Percentiles rank a stretch among this genome's conserved stretches.
These are phyloP conservation scores for Anadara kagoshimensis DNA, from an alignment of 1,140 invertebrate genomes.

Conservation along the genomic window DNA sequence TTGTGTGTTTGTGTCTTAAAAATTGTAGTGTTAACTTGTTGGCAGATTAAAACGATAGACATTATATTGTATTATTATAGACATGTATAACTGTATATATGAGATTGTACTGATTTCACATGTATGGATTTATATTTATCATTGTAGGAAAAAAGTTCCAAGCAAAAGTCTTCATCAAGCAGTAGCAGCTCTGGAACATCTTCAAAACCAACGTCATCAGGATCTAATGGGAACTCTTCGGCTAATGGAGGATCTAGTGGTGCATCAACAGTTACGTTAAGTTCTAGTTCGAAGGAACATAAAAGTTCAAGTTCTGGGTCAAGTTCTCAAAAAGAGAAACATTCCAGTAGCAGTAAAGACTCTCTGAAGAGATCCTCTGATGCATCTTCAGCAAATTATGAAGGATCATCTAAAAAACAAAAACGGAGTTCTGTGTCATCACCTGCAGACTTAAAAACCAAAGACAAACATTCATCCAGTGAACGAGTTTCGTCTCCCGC, in stretches of 20 bases:
- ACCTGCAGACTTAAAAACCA: slow-evolving; percentile 11
- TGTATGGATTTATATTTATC: neutral
- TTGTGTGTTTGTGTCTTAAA: too few relatives aligned
- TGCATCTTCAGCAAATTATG: slow-evolving; percentile 8
- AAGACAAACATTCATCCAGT: neutral
- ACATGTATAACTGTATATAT: too few relatives aligned
- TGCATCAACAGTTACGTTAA: neutral
- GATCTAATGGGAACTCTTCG: too few relatives aligned
- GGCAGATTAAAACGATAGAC: neutral
- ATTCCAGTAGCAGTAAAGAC: slow-evolving; percentile 5
- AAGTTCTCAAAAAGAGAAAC: slow-evolving; percentile 15
- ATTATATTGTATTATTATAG: too few relatives aligned
- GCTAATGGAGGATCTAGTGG: too few relatives aligned
- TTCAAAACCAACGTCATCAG: too few relatives aligned
- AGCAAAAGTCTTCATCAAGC: too few relatives aligned
- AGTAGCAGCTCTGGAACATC: too few relatives aligned
- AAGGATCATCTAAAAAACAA: slow-evolving; percentile 10
- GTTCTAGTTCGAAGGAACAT: too few relatives aligned
- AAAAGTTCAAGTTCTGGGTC: too few relatives aligned
- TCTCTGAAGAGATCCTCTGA: slow-evolving; percentile 13
- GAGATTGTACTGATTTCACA: too few relatives aligned
- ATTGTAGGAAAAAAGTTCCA: neutral
- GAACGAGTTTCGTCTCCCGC: neutral
- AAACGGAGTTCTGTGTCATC: slow-evolving; percentile 23
- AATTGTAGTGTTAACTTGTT: too few relatives aligned